Evolutionary conservation across 2,888 invertebrate genomes (phyloP).

Genomic region (Holacanthella duospinosa): DNA sequence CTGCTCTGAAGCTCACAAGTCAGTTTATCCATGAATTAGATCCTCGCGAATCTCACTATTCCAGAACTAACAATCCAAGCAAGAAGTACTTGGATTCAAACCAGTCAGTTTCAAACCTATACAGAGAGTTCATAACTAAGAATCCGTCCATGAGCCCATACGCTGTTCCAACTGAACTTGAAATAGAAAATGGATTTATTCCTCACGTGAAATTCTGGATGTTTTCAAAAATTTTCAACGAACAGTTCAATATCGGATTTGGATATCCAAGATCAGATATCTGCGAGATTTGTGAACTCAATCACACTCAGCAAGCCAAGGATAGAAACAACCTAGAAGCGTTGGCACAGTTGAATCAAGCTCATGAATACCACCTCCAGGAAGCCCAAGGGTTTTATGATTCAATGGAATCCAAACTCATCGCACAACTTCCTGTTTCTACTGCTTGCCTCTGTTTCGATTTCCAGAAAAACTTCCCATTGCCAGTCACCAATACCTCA

Average conservation of each 20-base stretch:
- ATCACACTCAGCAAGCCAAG: not conserved
- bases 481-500: conserved; percentile 17
- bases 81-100: conserved; percentile 9
- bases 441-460: conserved; percentile 13
- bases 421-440: too few relatives aligned
- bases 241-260: conserved; percentile 13
- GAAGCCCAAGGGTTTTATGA: conserved; percentile 4
- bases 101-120: conserved; percentile 6
- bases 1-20: too few relatives aligned
- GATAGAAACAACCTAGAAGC: not conserved
- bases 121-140: conserved; percentile 1
- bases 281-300: conserved; percentile 13
- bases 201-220: not conserved
- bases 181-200: not conserved
- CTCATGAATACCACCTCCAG: not conserved
- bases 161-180: not conserved
- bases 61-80: not conserved
- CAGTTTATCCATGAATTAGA: too few relatives aligned
- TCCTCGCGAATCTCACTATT: conserved; percentile 6
- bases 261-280: conserved; percentile 12
- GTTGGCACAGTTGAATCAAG: not conserved
- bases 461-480: conserved; percentile 20
- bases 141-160: not conserved
- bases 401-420: not conserved
- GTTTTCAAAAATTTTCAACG: conserved; percentile 11